Evolutionary conservation across 2,888 invertebrate species (phyloP).

Genomic region (Drosophila phalerata): DNA sequence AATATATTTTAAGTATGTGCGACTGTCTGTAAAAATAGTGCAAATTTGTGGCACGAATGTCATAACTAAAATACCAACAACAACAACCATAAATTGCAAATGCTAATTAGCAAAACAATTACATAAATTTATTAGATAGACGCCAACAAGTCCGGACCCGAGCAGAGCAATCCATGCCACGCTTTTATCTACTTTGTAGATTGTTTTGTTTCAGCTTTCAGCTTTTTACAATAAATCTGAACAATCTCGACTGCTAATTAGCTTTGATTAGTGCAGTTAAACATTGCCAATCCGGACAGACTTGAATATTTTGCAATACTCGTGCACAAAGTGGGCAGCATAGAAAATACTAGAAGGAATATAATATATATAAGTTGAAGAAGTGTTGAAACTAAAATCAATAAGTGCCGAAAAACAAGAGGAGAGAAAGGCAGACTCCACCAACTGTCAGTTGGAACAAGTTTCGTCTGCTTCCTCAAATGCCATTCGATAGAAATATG

Average conservation of each 20-base stretch:
- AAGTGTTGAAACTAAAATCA: not conserved
- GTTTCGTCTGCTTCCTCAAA: constrained; percentile 5
- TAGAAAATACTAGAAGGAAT: not conserved
- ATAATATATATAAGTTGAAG: not conserved
- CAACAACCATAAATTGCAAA: constrained; percentile 44
- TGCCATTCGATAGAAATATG: constrained; percentile 15
- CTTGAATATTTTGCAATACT: constrained; percentile 11
- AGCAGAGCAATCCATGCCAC: constrained; percentile 11
- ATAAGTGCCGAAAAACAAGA: not conserved
- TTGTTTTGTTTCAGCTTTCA: constrained; percentile 34
- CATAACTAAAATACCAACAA: constrained; percentile 58
- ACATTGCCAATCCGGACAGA: constrained; percentile 16
- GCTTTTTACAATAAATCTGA: constrained; percentile 39
- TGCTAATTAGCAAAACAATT: constrained; percentile 76
- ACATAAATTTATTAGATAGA: constrained; percentile 71
- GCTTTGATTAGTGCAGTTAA: constrained; percentile 66
- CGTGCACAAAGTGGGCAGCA: constrained; percentile 1
- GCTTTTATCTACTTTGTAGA: constrained; percentile 38
- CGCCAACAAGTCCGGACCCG: constrained; percentile 55
- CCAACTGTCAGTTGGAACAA: not conserved
- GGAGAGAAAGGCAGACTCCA: not conserved
- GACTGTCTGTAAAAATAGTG: constrained; percentile 54
- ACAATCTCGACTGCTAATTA: constrained; percentile 62
- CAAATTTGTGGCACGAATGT: constrained; percentile 70
- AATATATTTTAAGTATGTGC: constrained; percentile 19